Evolutionary conservation across 2,888 invertebrate species (phyloP).

Genomic region (Pollenia labialis): DNA sequence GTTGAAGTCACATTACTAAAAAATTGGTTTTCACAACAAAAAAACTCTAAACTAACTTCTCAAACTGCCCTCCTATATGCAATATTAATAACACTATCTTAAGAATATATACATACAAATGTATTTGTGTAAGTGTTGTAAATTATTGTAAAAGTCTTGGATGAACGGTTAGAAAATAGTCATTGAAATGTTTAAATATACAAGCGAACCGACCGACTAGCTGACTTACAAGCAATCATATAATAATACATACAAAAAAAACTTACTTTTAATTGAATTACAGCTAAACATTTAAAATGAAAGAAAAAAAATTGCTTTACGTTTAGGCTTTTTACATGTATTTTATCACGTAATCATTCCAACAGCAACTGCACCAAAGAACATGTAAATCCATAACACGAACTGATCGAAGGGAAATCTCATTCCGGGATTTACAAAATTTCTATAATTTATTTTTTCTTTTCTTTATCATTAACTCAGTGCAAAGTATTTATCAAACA

Average conservation of each 20-base stretch:
- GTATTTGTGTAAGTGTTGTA: not conserved
- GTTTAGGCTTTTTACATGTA: conserved; percentile 55
- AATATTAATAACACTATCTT: not conserved
- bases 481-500: too few species aligned
- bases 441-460: too few species aligned
- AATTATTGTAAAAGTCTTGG: conserved; percentile 29
- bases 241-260: not conserved
- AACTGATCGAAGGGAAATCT: not conserved
- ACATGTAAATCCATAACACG: conserved; percentile 33
- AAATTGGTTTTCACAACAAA: too few species aligned
- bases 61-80: not conserved
- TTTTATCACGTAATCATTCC: conserved; percentile 68
- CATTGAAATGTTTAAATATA: conserved; percentile 27
- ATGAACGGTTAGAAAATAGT: conserved; percentile 57
- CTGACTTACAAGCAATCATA: not conserved
- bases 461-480: too few species aligned
- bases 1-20: too few species aligned
- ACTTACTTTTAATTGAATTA: conserved; percentile 22
- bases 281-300: conserved; percentile 4
- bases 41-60: not conserved
- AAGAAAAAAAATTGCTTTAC: conserved; percentile 2
- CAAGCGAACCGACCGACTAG: not conserved
- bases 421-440: too few species aligned
- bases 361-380: conserved; percentile 30
- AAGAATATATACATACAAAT: not conserved